Base-by-base conservation (phyloP, 2,888 invertebrate species). In the Apodemia zela region DNA sequence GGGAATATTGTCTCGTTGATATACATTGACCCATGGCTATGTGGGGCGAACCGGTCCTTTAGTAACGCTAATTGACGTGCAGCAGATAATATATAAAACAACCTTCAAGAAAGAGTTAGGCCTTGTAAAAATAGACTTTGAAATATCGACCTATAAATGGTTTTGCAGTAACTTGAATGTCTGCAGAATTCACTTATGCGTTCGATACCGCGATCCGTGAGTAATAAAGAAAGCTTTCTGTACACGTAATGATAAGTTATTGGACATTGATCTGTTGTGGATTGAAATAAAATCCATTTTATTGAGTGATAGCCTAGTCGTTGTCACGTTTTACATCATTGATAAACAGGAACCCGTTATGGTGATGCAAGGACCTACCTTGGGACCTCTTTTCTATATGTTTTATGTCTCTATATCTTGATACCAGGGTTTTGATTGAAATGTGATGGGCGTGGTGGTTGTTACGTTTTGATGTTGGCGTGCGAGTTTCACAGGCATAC, bases 211-310 rank as follows among this genome's bases (percentile, higher is more conserved):
- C 78, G 70, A 69, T 69, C 72, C 67, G 57, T 57, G 57, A 57
- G 57, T 57, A 57, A 76, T 73, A 79, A 82, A 79, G 82, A 84
- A 84, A 87, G 80, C 75, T 70, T 67, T 69, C 73, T 72, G 74
- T 79, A 81, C 73, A 72, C 72, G 66, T 69, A 74, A 78, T 70
- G 81, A 83, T 82, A 80, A 80, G 79, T 66, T 76, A 79, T 63
- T 72, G 81, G 75, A 89, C 81, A 87, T 81, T 88, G 87, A 83
- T 85, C 89, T 85, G 87, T 87, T 81, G 79, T 78, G 71, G 73
- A 73, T 74, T 79, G 80, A 74, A 84, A 89, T 89, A 89, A 89
- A 89, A 87, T 74, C 80, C 80, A 88, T 86, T 88, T 88, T 89
- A 84, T 84, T 87, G 84, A 86, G 82, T 83, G 85, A 87, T 85